Percentiles rank a stretch among this genome's conserved stretches.
These are phyloP conservation scores for Archilochus colubris DNA, from an alignment of 2,113 vertebrate species.

Conservation along the genomic window DNA sequence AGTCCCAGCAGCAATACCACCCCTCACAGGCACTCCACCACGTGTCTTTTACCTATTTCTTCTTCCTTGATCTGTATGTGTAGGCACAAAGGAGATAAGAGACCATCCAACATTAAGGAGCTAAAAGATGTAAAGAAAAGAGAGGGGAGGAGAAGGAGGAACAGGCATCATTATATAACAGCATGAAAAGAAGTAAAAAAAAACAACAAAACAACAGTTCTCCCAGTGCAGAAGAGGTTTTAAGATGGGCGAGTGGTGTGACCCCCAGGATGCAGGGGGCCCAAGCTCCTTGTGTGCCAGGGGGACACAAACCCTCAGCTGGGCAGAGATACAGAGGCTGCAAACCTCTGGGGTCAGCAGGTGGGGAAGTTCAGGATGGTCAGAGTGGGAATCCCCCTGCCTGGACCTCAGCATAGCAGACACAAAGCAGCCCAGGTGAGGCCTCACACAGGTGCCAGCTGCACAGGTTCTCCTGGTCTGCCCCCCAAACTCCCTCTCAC, in stretches of 20 bases:
- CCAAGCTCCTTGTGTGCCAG: background rate
- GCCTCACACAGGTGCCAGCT: accelerated
- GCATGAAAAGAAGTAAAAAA: background rate
- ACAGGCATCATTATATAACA: slow-evolving; percentile 50
- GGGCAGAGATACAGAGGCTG: background rate
- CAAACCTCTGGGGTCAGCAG: background rate
- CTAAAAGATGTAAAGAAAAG: slow-evolving; percentile 34
- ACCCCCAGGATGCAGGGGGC: background rate
- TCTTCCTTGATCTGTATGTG: background rate
- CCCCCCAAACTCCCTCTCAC: background rate
- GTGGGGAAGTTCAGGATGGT: background rate
- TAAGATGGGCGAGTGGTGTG: background rate
- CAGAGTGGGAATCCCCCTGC: background rate
- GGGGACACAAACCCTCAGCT: accelerated
- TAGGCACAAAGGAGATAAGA: slow-evolving; percentile 1
- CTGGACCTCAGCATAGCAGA: background rate
- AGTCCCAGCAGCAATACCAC: background rate
- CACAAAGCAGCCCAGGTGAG: accelerated
- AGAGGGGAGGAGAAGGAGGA: slow-evolving; percentile 39
- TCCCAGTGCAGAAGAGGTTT: slow-evolving; percentile 7
- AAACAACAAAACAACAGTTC: background rate
- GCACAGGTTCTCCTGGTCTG: background rate
- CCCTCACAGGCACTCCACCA: background rate
- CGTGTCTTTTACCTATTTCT: background rate
- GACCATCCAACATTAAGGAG: slow-evolving; percentile 26